phyloP scores from a whole-genome alignment of 2,113 vertebrate species.

The Eudyptes chrysolophus region DNA sequence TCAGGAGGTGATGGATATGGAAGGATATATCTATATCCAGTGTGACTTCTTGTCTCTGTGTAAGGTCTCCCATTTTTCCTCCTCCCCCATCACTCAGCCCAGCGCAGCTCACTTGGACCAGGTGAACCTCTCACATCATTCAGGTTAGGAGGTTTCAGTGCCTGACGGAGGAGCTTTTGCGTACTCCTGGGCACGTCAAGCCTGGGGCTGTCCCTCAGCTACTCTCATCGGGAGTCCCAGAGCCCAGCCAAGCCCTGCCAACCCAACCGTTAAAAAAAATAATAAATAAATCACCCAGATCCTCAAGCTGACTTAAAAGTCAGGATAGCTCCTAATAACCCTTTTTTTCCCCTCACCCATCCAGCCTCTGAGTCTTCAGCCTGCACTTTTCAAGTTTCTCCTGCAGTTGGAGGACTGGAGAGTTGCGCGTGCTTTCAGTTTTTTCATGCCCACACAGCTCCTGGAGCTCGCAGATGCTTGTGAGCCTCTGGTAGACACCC shows the following conservation, averaged over 20 bases:
- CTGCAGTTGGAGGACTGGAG: not conserved
- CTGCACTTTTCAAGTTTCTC: not conserved
- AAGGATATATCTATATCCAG: not conserved
- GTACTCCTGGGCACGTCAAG: not conserved
- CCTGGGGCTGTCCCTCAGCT: not conserved
- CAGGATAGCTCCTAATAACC: not conserved
- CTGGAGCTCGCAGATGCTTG: not conserved
- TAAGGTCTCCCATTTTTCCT: not conserved
- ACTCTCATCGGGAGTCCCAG: fast-evolving
- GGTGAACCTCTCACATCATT: not conserved
- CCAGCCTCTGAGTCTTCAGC: not conserved
- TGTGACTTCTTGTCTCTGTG: not conserved
- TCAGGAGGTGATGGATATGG: not conserved
- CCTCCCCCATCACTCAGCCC: not conserved
- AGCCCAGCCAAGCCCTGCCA: not conserved
- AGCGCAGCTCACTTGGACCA: fast-evolving
- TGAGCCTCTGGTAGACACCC: not conserved
- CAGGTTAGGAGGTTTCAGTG: not conserved
- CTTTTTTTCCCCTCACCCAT: not conserved
- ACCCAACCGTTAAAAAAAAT: fast-evolving
- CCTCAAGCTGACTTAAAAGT: not conserved
- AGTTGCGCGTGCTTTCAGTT: not conserved
- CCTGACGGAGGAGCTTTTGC: not conserved
- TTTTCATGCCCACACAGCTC: fast-evolving
- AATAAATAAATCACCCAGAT: too few relatives aligned